These are phyloP conservation scores for Ptychoptera albimana DNA, from an alignment of 2,888 invertebrate genomes.

Conservation along the genomic window DNA sequence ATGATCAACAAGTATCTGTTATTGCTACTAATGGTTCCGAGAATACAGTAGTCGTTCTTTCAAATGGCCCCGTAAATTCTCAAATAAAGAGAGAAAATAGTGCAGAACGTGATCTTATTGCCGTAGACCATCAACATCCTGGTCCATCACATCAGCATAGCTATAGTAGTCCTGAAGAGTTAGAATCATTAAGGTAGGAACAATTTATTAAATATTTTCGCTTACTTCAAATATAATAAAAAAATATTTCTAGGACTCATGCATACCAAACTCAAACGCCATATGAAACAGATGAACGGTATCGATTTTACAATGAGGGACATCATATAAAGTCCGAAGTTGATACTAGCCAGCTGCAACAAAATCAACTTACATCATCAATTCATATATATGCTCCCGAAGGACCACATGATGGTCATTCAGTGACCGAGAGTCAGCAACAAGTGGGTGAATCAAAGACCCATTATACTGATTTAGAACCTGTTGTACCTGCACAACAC, in stretches of 20 bases:
- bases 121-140: background rate
- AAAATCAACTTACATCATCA: background rate
- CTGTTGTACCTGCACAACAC: conserved; percentile 6
- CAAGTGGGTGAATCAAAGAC: conserved; percentile 6
- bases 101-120: conserved; percentile 1
- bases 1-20: background rate
- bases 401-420: conserved; percentile 6
- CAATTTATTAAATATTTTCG: no score
- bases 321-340: background rate
- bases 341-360: background rate
- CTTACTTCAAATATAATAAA: no score
- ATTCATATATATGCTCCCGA: background rate
- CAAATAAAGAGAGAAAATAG: conserved; percentile 2
- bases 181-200: no score
- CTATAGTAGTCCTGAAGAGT: background rate
- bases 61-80: no score
- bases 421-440: background rate
- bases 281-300: conserved; percentile 1
- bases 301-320: background rate
- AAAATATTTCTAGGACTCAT: background rate
- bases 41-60: no score
- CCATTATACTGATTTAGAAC: conserved; percentile 11
- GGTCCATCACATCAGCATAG: background rate
- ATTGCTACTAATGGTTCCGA: no score
- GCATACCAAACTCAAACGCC: background rate